Conservation (phyloP, 2,888 invertebrate species). For the Mystacides longicornis region DNA sequence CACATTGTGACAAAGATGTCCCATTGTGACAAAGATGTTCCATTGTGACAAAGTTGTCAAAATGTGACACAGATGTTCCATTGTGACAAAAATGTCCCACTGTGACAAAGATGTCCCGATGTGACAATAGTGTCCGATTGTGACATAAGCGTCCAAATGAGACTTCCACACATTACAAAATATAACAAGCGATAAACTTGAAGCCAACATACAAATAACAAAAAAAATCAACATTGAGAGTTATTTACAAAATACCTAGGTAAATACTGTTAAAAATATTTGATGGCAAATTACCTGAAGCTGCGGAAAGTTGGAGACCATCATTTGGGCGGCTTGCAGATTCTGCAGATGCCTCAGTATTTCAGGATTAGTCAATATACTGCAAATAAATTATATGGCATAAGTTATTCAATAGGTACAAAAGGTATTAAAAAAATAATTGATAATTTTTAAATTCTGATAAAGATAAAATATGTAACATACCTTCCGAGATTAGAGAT, state of each 20-base stretch:
- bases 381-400: slow-evolving; percentile 34
- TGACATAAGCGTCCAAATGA: no score
- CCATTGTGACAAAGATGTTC: no score
- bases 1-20: no score
- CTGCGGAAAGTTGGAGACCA: slow-evolving; percentile 35
- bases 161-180: no score
- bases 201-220: background rate
- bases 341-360: slow-evolving; percentile 85
- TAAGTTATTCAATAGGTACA: background rate
- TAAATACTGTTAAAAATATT: background rate
- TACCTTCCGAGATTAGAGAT: slow-evolving; percentile 43
- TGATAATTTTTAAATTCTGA: background rate
- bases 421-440: background rate
- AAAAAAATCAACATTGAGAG: background rate
- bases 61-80: no score
- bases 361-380: slow-evolving; percentile 77
- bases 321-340: slow-evolving; percentile 52
- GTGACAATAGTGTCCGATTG: no score
- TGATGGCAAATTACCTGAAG: slow-evolving; percentile 13
- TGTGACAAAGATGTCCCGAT: no score
- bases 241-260: background rate
- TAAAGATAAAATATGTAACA: slow-evolving; percentile 6
- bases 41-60: no score
- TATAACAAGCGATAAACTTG: no score
- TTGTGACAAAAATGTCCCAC: no score